Base-by-base conservation (phyloP, 2,888 invertebrate genomes). In the Sericinus montela region DNA sequence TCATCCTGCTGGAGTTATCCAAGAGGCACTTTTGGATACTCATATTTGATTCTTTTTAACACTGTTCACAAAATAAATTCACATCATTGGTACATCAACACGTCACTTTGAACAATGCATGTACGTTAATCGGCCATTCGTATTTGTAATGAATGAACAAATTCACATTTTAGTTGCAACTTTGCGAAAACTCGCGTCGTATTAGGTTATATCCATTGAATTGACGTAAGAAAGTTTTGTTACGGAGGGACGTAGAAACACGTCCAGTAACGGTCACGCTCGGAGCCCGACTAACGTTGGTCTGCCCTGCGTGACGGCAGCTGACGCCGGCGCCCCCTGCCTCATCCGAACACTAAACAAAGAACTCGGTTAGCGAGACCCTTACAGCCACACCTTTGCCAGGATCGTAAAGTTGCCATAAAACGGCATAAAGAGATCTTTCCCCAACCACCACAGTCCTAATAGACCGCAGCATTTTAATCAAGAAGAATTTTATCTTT, bases 121-220 rank as follows among this genome's bases (percentile, higher is more conserved):
- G 53, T 56, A 51, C 57, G 61, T 66, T 66, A 72, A 55, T 60
- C 67, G 67, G 64, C 72, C 78, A 75, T 79, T 58, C 53, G 59
- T 58, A 60, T 58, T 63, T 63, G 52, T 47, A 46, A 52, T 9
- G n/a, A 48, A 37, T 50, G 66, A 62, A 72, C 66, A 63, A 64
- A 70, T 69, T 82, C 75, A 84, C 86, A 86, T 85, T 76, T 71
- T 75, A 69, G 58, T 69, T 57, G 60, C 56, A 67, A 38, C 39
- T 41, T 19, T 40, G 40, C 32, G 29, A 38, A 30, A 72, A 69
- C 64, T 66, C 75, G 72, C 72, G 71, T 53, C 62, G 62, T 74
- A 72, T 87, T 88, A 88, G 86, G 88, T 88, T 88, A 87, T 87
- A 88, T 87, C 88, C 88, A 88, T 87, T 83, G 84, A 83, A 81